Evolutionary conservation across 2,797 vertebrate species (phyloP).

Genomic region (Gallinago solitaria): DNA sequence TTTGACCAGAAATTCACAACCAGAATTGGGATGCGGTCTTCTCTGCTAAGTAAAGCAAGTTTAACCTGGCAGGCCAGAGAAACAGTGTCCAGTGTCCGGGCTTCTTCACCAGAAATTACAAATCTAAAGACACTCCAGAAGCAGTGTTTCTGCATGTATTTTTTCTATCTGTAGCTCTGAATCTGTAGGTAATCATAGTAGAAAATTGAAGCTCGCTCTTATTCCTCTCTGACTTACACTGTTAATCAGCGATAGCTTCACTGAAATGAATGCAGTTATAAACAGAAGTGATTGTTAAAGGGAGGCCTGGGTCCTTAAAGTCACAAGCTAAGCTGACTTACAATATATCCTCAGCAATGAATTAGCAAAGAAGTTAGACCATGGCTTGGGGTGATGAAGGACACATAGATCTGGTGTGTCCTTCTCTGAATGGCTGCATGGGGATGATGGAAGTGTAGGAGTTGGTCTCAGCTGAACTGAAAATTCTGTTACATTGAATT

Average conservation of each 20-base stretch:
- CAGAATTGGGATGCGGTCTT: background rate
- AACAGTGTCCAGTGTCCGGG: accelerated
- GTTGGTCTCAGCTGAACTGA: background rate
- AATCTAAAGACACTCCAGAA: background rate
- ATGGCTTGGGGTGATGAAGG: background rate
- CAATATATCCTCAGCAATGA: background rate
- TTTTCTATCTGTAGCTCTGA: background rate
- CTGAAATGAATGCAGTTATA: background rate
- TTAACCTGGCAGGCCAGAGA: background rate
- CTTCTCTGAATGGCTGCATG: background rate
- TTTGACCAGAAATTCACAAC: background rate
- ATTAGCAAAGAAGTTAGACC: background rate
- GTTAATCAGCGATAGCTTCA: background rate
- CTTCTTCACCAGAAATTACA: background rate
- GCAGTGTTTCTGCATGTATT: background rate
- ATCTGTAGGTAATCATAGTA: background rate
- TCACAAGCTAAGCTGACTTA: background rate
- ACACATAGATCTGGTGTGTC: background rate
- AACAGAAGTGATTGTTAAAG: background rate
- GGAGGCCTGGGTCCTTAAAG: background rate
- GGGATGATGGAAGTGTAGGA: background rate
- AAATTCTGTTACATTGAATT: background rate
- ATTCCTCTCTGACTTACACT: background rate
- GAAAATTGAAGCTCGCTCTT: background rate
- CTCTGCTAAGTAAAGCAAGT: background rate